A percentile compares a stretch with the other conserved stretches of the same genome.
phyloP scores from a whole-genome alignment of 2,797 vertebrate species.

The Huso huso region DNA sequence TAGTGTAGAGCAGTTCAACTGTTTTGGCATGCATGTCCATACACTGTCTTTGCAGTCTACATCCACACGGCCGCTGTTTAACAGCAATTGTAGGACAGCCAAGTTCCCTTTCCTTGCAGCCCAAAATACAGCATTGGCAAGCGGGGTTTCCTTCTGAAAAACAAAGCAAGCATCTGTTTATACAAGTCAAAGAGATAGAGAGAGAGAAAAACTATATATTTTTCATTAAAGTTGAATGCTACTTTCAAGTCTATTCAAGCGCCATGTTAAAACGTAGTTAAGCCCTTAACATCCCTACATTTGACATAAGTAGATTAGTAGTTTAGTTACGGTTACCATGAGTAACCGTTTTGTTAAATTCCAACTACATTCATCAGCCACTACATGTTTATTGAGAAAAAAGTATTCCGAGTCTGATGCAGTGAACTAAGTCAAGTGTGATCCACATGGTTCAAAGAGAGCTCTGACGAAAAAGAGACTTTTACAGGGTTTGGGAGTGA shows the following conservation, averaged over 20 bases:
- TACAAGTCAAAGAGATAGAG: conserved; percentile 29
- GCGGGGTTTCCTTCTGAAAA: conserved; percentile 89
- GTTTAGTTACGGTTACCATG: background rate
- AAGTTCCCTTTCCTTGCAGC: conserved; percentile 88
- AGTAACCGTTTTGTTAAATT: no score
- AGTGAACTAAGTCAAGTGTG: no score
- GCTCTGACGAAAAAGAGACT: no score
- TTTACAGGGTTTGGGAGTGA: no score
- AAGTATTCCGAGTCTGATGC: no score
- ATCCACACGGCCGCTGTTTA: conserved; percentile 92
- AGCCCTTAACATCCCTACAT: background rate
- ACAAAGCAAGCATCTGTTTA: conserved; percentile 32
- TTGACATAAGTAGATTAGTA: background rate
- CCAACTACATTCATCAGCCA: no score
- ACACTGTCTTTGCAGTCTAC: conserved; percentile 96
- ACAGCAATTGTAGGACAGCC: conserved; percentile 84
- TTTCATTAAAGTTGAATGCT: background rate
- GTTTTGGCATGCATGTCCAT: conserved; percentile 52
- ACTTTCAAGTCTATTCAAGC: background rate
- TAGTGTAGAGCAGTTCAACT: conserved; percentile 26
- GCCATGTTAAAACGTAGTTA: background rate
- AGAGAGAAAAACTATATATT: conserved; percentile 14
- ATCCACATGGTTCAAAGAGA: no score
- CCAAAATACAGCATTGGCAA: conserved; percentile 95
- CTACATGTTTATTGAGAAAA: no score